Evolutionary conservation across 1,140 invertebrate species (phyloP).

Genomic region (Acromyrmex echinatior): DNA sequence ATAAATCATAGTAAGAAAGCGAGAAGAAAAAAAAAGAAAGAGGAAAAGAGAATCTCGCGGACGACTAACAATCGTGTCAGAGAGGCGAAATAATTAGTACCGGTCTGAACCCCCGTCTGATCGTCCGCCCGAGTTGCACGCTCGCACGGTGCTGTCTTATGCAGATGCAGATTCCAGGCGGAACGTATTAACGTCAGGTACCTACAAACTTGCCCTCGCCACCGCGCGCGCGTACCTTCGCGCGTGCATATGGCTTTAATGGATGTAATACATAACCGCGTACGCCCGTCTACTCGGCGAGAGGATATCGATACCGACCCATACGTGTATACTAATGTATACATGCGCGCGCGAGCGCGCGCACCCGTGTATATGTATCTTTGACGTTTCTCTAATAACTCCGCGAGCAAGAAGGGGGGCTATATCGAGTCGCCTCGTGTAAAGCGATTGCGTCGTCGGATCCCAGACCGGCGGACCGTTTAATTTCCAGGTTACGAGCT

Average conservation of each 20-base stretch:
- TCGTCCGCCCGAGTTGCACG: conserved; percentile 13
- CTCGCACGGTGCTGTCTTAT: conserved; percentile 72
- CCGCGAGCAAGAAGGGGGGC: conserved; percentile 31
- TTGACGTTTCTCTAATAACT: conserved; percentile 68
- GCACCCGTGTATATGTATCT: conserved; percentile 25
- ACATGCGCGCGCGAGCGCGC: too few relatives aligned
- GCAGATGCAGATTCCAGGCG: conserved; percentile 72
- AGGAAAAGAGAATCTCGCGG: background rate
- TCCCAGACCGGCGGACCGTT: conserved; percentile 51
- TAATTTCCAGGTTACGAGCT: conserved; percentile 62
- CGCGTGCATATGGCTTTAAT: conserved; percentile 78
- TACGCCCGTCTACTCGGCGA: conserved; percentile 51
- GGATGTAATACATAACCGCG: conserved; percentile 77
- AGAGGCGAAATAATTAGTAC: conserved; percentile 79
- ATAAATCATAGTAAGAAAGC: conserved; percentile 8
- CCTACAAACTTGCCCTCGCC: conserved; percentile 75
- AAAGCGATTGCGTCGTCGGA: conserved; percentile 58
- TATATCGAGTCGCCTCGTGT: conserved; percentile 57
- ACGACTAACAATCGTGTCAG: conserved; percentile 78
- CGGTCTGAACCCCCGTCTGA: conserved; percentile 46
- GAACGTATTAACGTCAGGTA: conserved; percentile 76
- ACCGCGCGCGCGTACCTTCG: conserved; percentile 73
- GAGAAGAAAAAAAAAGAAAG: background rate
- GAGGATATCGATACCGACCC: conserved; percentile 67
- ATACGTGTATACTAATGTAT: background rate